Conservation (phyloP, 2,797 vertebrate species). For the Numenius phaeopus region DNA sequence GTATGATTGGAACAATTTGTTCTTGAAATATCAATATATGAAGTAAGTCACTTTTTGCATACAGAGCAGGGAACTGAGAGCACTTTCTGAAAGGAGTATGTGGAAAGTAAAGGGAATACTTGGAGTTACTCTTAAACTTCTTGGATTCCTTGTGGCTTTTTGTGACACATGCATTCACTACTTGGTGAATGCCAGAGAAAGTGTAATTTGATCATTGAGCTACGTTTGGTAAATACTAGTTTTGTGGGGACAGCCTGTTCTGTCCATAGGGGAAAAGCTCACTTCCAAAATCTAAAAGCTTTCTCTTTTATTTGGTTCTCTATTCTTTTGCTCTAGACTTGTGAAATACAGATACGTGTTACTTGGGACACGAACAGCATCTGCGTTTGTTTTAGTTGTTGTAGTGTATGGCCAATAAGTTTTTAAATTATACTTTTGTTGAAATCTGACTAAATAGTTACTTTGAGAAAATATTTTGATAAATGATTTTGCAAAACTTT, state of each 20-base stretch:
- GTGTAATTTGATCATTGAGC: conserved; percentile 74
- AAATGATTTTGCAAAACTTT: background rate
- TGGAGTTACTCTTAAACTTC: conserved; percentile 36
- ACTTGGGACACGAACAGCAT: background rate
- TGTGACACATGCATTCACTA: conserved; percentile 60
- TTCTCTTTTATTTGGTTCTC: conserved; percentile 28
- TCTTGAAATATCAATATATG: background rate
- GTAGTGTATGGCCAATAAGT: background rate
- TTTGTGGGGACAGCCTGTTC: conserved; percentile 75
- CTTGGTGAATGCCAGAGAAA: conserved; percentile 62
- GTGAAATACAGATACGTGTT: background rate
- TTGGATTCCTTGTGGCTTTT: conserved; percentile 70
- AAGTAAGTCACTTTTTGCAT: background rate
- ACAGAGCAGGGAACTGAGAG: background rate
- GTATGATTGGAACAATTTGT: background rate
- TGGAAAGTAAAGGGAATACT: conserved; percentile 22
- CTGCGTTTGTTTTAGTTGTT: background rate
- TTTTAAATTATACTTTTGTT: background rate
- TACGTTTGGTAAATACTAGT: conserved; percentile 76
- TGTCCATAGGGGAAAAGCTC: conserved; percentile 61
- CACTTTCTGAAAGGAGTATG: conserved; percentile 17
- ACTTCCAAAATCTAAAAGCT: conserved; percentile 55
- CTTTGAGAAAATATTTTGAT: background rate
- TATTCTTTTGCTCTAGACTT: background rate
- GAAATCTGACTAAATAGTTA: background rate